Conservation (phyloP, 2,888 invertebrate genomes). For the Nephrotoma appendiculata region DNA sequence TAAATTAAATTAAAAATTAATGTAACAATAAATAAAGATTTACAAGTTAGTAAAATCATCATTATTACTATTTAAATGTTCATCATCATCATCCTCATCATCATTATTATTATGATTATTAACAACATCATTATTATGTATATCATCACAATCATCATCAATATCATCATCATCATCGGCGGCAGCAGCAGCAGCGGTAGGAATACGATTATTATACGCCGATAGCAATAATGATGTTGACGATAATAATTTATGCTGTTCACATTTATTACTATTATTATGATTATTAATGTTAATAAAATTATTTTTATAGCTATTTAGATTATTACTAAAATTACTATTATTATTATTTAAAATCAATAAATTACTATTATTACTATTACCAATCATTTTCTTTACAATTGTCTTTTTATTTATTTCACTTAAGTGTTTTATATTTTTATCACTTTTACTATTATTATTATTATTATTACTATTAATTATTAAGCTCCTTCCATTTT, state of each 20-base stretch:
- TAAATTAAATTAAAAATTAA: not conserved
- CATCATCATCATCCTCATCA: not conserved
- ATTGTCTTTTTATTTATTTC: not conserved
- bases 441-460: constrained; percentile 4
- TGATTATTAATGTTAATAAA: not conserved
- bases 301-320: constrained; percentile 1
- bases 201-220: not conserved
- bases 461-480: not conserved
- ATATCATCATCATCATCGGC: not conserved
- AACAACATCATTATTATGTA: not conserved
- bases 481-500: not conserved
- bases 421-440: not conserved
- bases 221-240: not conserved
- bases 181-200: not conserved
- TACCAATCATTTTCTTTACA: not conserved
- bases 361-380: constrained; percentile 1
- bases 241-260: not conserved
- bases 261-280: constrained; percentile 3
- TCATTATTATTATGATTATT: not conserved
- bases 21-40: constrained; percentile 1
- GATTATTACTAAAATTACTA: not conserved
- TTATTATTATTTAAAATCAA: constrained; percentile 5
- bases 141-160: not conserved
- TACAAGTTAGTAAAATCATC: constrained; percentile 4
- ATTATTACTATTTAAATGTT: not conserved